Conservation (phyloP, 2,888 invertebrate species). For the Polydrusus tereticollis region DNA sequence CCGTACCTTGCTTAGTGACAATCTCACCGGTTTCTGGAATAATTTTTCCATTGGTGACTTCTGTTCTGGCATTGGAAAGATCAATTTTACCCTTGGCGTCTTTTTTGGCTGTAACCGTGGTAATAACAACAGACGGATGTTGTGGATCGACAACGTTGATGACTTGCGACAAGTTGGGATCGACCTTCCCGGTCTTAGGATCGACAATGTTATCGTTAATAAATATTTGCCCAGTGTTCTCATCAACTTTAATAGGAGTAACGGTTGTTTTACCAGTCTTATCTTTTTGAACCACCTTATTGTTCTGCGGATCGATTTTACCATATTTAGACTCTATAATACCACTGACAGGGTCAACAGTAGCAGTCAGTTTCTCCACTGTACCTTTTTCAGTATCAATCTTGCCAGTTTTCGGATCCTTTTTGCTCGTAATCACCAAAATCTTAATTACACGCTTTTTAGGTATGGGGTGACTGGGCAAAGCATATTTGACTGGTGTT, state of each 20-base stretch:
- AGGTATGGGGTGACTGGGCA: conserved; percentile 63
- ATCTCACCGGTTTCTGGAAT: conserved; percentile 66
- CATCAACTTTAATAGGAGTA: conserved; percentile 64
- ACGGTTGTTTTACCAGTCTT: conserved; percentile 64
- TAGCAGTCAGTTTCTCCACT: conserved; percentile 73
- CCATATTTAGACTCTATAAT: conserved; percentile 81
- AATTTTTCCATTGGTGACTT: conserved; percentile 65
- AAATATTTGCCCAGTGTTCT: conserved; percentile 65
- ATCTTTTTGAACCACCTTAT: conserved; percentile 67
- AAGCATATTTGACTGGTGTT: conserved; percentile 69
- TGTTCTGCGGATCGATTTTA: conserved; percentile 79
- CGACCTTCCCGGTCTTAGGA: conserved; percentile 66
- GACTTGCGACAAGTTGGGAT: conserved; percentile 64
- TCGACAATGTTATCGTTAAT: conserved; percentile 65
- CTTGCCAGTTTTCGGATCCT: conserved; percentile 69
- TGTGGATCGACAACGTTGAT: conserved; percentile 67
- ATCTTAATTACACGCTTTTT: conserved; percentile 67
- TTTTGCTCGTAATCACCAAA: conserved; percentile 66
- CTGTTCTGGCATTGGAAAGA: conserved; percentile 67
- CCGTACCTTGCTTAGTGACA: conserved; percentile 64
- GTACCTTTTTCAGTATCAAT: conserved; percentile 73
- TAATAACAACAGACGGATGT: conserved; percentile 65
- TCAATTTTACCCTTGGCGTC: conserved; percentile 75
- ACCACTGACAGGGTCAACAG: conserved; percentile 78
- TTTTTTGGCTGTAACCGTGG: conserved; percentile 61